These are phyloP conservation scores for Rhodinocichla rosea DNA, from an alignment of 2,113 vertebrate species.

Conservation along the genomic window DNA sequence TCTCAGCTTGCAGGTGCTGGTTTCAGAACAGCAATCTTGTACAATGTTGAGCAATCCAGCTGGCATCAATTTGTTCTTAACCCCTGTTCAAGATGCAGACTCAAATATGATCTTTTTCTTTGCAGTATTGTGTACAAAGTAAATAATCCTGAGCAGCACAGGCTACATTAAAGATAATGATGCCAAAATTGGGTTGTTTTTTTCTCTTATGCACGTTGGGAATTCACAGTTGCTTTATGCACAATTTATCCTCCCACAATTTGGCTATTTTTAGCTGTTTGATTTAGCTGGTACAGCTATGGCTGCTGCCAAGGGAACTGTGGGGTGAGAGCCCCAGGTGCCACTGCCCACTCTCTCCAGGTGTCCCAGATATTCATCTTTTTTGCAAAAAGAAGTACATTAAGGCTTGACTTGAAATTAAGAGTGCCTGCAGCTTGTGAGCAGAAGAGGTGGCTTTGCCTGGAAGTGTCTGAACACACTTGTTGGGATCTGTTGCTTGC, in stretches of 20 bases:
- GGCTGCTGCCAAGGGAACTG: neutral
- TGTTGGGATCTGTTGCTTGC: neutral
- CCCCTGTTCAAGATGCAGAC: neutral
- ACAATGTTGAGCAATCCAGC: neutral
- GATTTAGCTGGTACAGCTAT: neutral
- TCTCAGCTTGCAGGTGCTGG: slow-evolving; percentile 24
- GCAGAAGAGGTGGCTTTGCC: neutral
- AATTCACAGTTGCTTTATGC: neutral
- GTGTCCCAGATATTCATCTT: neutral
- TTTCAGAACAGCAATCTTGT: slow-evolving; percentile 3
- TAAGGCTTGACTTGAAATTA: neutral
- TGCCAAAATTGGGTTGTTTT: neutral
- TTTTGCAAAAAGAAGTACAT: neutral
- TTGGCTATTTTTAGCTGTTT: neutral
- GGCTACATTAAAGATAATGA: neutral
- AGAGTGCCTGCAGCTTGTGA: neutral
- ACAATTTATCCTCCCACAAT: neutral
- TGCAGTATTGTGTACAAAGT: neutral
- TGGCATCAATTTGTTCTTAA: slow-evolving; percentile 6
- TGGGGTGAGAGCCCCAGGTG: neutral
- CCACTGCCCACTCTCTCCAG: neutral
- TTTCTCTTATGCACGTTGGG: accelerated
- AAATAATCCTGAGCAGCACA: neutral
- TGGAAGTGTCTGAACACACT: neutral
- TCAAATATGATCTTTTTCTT: neutral